These are phyloP conservation scores for Hormiphora californensis DNA, from an alignment of 37 sponge, comb jelly and placozoan genomes.

Conservation along the genomic window DNA sequence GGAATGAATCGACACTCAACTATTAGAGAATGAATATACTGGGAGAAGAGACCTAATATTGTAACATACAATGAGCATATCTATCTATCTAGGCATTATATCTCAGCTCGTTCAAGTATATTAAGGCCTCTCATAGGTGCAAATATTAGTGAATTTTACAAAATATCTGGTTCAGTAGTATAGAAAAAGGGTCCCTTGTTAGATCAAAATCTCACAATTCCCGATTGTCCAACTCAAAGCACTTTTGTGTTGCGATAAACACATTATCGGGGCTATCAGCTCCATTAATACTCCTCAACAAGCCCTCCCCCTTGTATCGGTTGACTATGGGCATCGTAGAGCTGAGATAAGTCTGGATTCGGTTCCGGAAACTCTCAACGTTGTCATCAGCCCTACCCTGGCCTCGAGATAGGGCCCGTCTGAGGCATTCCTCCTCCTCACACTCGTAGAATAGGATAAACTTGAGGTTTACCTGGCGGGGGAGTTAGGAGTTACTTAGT, in stretches of 20 bases:
- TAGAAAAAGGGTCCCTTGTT: too few relatives aligned
- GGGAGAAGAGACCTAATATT: too few relatives aligned
- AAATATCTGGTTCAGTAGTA: too few relatives aligned
- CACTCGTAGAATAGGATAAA: slow-evolving; percentile 89
- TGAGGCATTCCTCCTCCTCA: slow-evolving; percentile 65
- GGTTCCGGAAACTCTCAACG: slow-evolving; percentile 69
- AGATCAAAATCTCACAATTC: too few relatives aligned
- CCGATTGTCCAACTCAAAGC: slow-evolving; percentile 1
- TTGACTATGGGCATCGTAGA: slow-evolving; percentile 72
- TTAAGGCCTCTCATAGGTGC: too few relatives aligned
- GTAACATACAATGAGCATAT: too few relatives aligned
- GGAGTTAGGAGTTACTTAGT: too few relatives aligned
- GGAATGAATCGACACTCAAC: too few relatives aligned
- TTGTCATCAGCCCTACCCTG: slow-evolving; percentile 71
- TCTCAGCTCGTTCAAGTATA: too few relatives aligned
- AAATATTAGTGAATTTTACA: too few relatives aligned
- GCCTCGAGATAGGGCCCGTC: neutral
- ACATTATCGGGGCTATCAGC: neutral
- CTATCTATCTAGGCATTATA: too few relatives aligned
- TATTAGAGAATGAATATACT: too few relatives aligned
- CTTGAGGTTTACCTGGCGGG: slow-evolving; percentile 60
- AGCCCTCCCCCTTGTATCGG: slow-evolving; percentile 60
- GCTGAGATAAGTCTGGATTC: slow-evolving; percentile 62
- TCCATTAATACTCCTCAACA: slow-evolving; percentile 60
- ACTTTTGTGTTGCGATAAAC: neutral